Evolutionary conservation across 2,888 invertebrate species (phyloP), one percentile per base, ranked within the genome.

Genomic region (Chrysodeixis includens): DNA sequence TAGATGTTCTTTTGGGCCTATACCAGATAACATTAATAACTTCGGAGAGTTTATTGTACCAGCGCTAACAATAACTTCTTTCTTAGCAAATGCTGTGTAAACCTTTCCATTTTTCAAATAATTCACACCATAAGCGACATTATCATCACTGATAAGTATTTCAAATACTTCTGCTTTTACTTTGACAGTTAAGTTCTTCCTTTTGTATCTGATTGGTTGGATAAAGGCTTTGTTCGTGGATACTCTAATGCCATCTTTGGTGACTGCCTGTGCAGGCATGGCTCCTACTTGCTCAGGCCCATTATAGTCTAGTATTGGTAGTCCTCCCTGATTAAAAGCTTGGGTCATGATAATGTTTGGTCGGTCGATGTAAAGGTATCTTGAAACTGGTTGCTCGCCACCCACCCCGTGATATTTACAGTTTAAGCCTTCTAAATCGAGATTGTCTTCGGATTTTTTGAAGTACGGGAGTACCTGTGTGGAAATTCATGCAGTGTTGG

Each of bases 151-250:
- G 44, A 97, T 95, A 10, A 96, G 88, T 7, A 97, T 84, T 82
- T 95, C 90, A 0, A 91, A 89, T 0, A 95, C 96, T 79, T 96
- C 95, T 0, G 96, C 91, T 46, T 95, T 88, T 0, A 95, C 92
- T 83, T 90, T 88, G 0, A 96, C 90, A 0, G 81, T 88, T 4
- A 96, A 87, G 79, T 96, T 96, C 9, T 96, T 83, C 44, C 92
- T 77, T 65, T 83, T 95, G 49, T 94, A 87, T 32, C 97, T 90
- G 22, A 97, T 96, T 0, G 97, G 97, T 69, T 96, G 89, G n/a
- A 97, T 96, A 80, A 96, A 97, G 0, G 97, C 97, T 0, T 88
- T 91, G 82, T 97, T 97, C 0, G 96, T 94, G 12, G 97, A 97
- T 14, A 94, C 90, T 62, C 97, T 92, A 73, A 90, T 86, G 0